These are phyloP conservation scores for Tragelaphus eurycerus DNA, from an alignment of 2,797 vertebrate species.

Conservation along the genomic window DNA sequence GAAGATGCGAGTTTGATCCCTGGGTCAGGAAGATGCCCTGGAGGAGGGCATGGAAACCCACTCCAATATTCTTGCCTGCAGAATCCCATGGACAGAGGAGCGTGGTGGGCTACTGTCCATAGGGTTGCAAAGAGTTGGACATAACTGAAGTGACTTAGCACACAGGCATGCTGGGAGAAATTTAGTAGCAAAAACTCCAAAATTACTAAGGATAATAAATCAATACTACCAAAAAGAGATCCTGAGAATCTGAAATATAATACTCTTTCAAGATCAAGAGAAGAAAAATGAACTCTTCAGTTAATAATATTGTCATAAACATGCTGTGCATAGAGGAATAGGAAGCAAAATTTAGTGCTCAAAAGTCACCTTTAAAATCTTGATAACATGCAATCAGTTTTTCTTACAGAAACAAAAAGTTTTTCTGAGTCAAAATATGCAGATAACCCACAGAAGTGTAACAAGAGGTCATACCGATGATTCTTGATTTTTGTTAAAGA, in stretches of 20 bases:
- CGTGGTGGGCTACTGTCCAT: neutral
- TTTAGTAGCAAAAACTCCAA: neutral
- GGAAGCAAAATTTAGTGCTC: neutral
- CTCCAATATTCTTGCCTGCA: neutral
- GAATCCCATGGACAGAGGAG: neutral
- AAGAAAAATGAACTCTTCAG: slow-evolving; percentile 74
- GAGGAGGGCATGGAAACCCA: neutral
- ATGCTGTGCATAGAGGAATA: slow-evolving; percentile 72
- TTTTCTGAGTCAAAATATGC: neutral
- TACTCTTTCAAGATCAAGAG: slow-evolving; percentile 36
- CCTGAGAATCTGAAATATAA: slow-evolving; percentile 56
- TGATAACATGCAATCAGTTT: neutral
- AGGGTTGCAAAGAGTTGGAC: accelerated
- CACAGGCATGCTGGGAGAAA: neutral
- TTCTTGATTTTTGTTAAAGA: neutral
- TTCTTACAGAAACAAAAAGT: neutral
- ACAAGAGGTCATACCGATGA: neutral
- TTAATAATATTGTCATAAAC: slow-evolving; percentile 79
- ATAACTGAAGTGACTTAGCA: neutral
- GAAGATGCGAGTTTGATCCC: neutral
- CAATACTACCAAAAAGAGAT: slow-evolving; percentile 52
- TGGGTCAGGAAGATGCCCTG: neutral
- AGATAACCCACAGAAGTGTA: neutral
- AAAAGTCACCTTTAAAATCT: neutral
- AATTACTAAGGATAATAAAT: slow-evolving; percentile 26